phyloP scores from a whole-genome alignment of 2,113 vertebrate species.

The Polypterus senegalus region DNA sequence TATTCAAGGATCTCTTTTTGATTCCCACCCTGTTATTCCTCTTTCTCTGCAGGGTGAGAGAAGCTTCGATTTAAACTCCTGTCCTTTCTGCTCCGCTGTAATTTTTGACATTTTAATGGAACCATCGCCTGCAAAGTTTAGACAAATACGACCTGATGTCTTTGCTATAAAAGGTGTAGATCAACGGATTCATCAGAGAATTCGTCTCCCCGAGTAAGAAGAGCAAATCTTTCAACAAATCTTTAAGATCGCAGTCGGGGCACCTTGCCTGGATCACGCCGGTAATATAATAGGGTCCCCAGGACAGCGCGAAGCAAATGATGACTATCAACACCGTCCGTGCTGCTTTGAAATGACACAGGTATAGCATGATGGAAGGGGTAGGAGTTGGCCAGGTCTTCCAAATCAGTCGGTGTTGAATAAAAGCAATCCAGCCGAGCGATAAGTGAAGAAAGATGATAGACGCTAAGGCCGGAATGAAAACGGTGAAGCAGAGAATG shows the following conservation, averaged over 20 bases:
- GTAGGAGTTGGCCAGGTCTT: not conserved
- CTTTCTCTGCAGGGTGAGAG: not conserved
- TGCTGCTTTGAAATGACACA: constrained; percentile 21
- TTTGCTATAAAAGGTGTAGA: constrained; percentile 20
- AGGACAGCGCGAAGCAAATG: constrained; percentile 21
- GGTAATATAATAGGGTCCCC: constrained; percentile 25
- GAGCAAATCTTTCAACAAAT: constrained; percentile 14
- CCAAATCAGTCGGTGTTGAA: constrained; percentile 17
- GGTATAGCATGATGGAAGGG: not conserved
- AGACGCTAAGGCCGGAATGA: constrained; percentile 18
- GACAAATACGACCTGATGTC: constrained; percentile 20
- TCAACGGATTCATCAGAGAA: constrained; percentile 24
- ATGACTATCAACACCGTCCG: constrained; percentile 21
- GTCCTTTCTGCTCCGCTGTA: not conserved
- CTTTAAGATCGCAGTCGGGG: constrained; percentile 17
- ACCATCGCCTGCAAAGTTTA: constrained; percentile 5
- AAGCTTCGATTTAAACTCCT: not conserved
- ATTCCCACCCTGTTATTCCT: not conserved
- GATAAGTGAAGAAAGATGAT: constrained; percentile 21
- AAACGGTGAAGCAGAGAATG: constrained; percentile 23
- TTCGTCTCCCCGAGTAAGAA: constrained; percentile 25
- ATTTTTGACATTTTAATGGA: not conserved
- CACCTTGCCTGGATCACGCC: constrained; percentile 24
- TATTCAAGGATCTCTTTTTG: too few relatives aligned
- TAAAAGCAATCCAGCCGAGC: constrained; percentile 20